phyloP scores from a whole-genome alignment of 2,113 vertebrate species.

The Peromyscus polionotus region DNA sequence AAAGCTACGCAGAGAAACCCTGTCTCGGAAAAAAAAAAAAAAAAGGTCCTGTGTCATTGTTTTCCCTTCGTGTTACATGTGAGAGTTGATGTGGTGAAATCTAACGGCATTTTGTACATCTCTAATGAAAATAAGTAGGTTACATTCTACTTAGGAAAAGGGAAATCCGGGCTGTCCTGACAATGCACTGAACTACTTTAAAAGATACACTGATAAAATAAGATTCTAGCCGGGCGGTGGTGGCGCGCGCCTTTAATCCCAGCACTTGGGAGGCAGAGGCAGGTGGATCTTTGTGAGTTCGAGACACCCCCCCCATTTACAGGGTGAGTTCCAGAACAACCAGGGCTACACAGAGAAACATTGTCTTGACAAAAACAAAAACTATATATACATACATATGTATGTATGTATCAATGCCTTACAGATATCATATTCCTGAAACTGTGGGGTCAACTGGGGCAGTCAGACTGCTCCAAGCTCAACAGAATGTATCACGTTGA shows the following conservation, averaged over 20 bases:
- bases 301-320: too few relatives aligned
- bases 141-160: slow-evolving; percentile 55
- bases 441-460: neutral
- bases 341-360: neutral
- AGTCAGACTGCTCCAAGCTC: slow-evolving; percentile 34
- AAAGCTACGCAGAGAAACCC: too few relatives aligned
- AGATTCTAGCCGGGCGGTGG: neutral
- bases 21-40: too few relatives aligned
- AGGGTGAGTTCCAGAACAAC: neutral
- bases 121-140: slow-evolving; percentile 24
- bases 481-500: neutral
- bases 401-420: neutral
- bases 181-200: slow-evolving; percentile 16
- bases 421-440: slow-evolving; percentile 27
- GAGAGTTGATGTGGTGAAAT: neutral
- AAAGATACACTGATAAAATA: slow-evolving; percentile 30
- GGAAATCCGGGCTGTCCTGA: neutral
- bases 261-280: neutral
- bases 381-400: too few relatives aligned
- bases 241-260: neutral
- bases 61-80: neutral
- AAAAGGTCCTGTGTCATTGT: neutral
- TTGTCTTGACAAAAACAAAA: neutral
- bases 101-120: neutral
- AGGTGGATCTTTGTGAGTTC: neutral